Evolutionary conservation across 2,113 vertebrate genomes (phyloP).

Genomic region (Takifugu bimaculatus): DNA sequence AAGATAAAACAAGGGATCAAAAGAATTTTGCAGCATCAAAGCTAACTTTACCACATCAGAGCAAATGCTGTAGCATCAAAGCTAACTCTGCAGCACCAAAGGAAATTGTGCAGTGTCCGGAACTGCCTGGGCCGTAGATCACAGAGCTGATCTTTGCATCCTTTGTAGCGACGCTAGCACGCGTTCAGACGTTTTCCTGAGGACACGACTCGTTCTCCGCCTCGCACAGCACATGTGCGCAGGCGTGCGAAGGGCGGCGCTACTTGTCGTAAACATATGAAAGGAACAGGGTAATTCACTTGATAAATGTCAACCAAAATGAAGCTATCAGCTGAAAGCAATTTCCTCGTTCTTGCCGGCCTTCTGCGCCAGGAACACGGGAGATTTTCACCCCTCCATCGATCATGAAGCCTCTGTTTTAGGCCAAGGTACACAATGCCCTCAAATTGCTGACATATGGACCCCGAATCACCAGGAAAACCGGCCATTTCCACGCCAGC

Average conservation of each 20-base stretch:
- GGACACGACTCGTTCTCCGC: too few relatives aligned
- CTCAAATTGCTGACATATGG: constrained; percentile 99
- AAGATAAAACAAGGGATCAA: too few relatives aligned
- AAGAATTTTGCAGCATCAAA: too few relatives aligned
- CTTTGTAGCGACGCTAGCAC: too few relatives aligned
- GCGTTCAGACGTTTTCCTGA: too few relatives aligned
- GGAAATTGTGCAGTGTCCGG: too few relatives aligned
- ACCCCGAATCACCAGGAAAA: constrained; percentile 74
- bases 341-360: constrained; percentile 83
- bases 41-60: too few relatives aligned
- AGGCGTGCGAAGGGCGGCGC: constrained; percentile 33
- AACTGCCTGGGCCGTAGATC: too few relatives aligned
- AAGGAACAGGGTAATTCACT: constrained; percentile 75
- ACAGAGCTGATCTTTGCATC: too few relatives aligned
- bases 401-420: constrained; percentile 88
- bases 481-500: constrained; percentile 78
- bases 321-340: constrained; percentile 94
- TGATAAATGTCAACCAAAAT: constrained; percentile 93
- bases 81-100: too few relatives aligned
- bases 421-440: constrained; percentile 98
- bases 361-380: constrained; percentile 81
- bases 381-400: constrained; percentile 95
- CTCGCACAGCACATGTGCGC: background rate
- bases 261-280: constrained; percentile 72
- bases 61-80: too few relatives aligned